A percentile compares a stretch with the other conserved stretches of the same genome.
phyloP scores from a whole-genome alignment of 2,113 vertebrate species.

The Lota lota region DNA sequence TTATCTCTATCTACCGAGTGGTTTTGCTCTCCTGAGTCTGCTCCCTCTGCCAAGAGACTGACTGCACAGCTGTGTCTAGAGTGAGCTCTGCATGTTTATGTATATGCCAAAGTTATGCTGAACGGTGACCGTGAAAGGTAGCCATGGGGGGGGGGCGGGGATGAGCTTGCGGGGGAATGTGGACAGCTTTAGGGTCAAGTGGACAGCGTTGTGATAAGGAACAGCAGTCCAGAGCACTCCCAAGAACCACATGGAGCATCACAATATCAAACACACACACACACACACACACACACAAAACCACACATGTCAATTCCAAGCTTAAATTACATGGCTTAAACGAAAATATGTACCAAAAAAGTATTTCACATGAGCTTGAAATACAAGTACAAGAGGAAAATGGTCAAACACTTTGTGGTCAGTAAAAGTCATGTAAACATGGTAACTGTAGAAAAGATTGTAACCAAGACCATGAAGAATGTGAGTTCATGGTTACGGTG shows the following conservation, averaged over 20 bases:
- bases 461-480: conserved; percentile 23
- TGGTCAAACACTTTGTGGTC: conserved; percentile 10
- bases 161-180: conserved; percentile 70
- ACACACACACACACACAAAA: conserved; percentile 9
- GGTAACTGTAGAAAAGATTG: conserved; percentile 18
- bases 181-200: conserved; percentile 71
- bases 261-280: too few relatives aligned
- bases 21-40: too few relatives aligned
- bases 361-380: conserved; percentile 21
- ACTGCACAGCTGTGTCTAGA: too few relatives aligned
- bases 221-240: conserved; percentile 72
- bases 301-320: conserved; percentile 28
- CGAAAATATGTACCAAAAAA: conserved; percentile 18
- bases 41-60: too few relatives aligned
- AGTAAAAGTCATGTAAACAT: conserved; percentile 20
- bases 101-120: conserved; percentile 69
- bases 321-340: conserved; percentile 26
- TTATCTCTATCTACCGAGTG: too few relatives aligned
- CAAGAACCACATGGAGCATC: conserved; percentile 51
- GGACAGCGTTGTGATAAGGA: conserved; percentile 62
- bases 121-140: conserved; percentile 74
- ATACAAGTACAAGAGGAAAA: conserved; percentile 31
- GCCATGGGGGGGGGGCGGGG: conserved; percentile 64
- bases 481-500: conserved; percentile 28
- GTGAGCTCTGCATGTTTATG: conserved; percentile 13